Conservation (phyloP, 2,113 vertebrate species). For the Cavia porcellus region DNA sequence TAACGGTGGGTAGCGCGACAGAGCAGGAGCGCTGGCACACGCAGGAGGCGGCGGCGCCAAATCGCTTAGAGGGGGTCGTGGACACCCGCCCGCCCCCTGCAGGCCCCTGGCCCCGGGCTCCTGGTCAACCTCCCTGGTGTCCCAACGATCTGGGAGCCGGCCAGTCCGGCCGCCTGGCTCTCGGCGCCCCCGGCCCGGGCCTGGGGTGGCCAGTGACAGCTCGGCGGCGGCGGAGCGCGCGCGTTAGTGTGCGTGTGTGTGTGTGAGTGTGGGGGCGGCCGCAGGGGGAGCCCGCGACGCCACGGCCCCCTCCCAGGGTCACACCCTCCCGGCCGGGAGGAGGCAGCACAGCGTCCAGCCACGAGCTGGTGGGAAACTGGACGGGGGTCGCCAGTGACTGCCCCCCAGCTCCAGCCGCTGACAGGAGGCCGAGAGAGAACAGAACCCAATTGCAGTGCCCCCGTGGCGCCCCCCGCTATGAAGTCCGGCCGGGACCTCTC, state of each 20-base stretch:
- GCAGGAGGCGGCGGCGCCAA: conserved; percentile 61
- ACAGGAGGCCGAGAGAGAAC: conserved; percentile 31
- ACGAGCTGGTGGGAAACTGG: background rate
- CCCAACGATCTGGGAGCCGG: conserved; percentile 15
- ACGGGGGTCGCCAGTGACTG: background rate
- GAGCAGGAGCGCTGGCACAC: conserved; percentile 37
- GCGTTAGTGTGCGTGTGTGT: background rate
- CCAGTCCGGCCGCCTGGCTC: conserved; percentile 42
- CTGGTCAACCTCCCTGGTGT: background rate
- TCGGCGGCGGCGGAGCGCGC: background rate
- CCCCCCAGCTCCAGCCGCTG: background rate
- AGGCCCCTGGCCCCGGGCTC: background rate
- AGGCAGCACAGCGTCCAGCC: conserved; percentile 34
- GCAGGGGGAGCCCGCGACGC: conserved; percentile 62
- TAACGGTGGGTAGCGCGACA: conserved; percentile 70
- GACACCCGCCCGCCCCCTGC: conserved; percentile 72
- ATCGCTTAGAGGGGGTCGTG: conserved; percentile 57
- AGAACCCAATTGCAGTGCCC: background rate
- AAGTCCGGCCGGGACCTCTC: conserved; percentile 25
- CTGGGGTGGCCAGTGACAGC: conserved; percentile 73
- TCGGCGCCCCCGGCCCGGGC: conserved; percentile 58
- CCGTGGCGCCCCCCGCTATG: background rate
- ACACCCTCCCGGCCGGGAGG: conserved; percentile 71
- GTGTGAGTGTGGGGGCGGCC: conserved; percentile 20
- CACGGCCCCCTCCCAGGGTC: conserved; percentile 70